Percentiles rank a stretch among this genome's conserved stretches.
These are phyloP conservation scores for Eugnorisma glareosa DNA, from an alignment of 2,888 invertebrate species.

Conservation along the genomic window DNA sequence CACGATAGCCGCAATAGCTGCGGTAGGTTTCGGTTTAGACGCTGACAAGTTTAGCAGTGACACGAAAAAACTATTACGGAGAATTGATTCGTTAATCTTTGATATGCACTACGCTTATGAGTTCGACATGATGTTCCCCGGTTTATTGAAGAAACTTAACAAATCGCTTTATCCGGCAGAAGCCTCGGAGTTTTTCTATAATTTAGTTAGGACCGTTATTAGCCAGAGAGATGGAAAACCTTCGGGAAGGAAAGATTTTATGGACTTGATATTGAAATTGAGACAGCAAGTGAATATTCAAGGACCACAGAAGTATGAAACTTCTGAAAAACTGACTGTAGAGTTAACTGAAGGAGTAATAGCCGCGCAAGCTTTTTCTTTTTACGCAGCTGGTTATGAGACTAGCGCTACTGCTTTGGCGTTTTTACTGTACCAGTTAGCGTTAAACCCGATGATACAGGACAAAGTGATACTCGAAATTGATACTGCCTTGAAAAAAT, in stretches of 20 bases:
- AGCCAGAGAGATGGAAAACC: constrained; percentile 61
- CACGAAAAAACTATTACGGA: background rate
- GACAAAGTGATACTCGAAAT: background rate
- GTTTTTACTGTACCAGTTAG: constrained; percentile 6
- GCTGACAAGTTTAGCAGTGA: constrained; percentile 11
- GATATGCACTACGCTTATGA: constrained; percentile 37
- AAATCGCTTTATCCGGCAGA: constrained; percentile 53
- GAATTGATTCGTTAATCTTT: constrained; percentile 45
- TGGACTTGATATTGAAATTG: constrained; percentile 70
- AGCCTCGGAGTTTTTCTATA: background rate
- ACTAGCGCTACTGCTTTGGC: constrained; percentile 7
- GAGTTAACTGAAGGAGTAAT: constrained; percentile 10
- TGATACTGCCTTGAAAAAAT: constrained; percentile 6
- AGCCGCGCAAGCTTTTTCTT: constrained; percentile 9
- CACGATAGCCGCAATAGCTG: background rate
- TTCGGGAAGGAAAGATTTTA: constrained; percentile 66
- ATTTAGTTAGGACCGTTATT: constrained; percentile 18
- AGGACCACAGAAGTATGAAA: background rate
- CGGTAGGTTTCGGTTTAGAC: constrained; percentile 9
- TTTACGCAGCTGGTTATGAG: constrained; percentile 14
- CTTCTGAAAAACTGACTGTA: background rate
- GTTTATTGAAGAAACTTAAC: constrained; percentile 63
- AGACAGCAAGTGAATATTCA: constrained; percentile 3
- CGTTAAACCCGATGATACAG: constrained; percentile 2
- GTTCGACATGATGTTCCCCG: constrained; percentile 67